phyloP scores from a whole-genome alignment of 2,113 vertebrate species.

The Apteryx mantelli region DNA sequence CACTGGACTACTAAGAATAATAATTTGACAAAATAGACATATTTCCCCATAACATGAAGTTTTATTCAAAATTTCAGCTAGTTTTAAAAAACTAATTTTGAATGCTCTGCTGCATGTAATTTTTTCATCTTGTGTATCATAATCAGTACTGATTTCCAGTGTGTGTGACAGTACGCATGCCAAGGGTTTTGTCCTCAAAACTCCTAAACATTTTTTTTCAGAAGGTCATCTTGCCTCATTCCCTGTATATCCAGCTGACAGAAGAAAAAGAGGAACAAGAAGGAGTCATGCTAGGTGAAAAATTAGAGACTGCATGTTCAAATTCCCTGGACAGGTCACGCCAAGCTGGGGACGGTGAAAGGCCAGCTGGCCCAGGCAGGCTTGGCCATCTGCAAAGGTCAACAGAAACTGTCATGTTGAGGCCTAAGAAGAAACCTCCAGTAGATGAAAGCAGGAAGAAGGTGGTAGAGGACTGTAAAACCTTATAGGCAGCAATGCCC shows the following conservation, averaged over 20 bases:
- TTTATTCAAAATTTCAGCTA: background rate
- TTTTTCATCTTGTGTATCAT: background rate
- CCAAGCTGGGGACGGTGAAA: rapidly evolving
- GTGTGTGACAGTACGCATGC: background rate
- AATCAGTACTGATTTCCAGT: background rate
- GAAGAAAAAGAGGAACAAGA: background rate
- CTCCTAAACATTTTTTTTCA: background rate
- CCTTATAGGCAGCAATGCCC: background rate
- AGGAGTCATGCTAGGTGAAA: background rate
- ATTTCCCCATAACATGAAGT: background rate
- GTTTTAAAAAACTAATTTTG: background rate
- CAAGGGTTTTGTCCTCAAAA: background rate
- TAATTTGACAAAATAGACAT: background rate
- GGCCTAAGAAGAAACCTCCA: background rate
- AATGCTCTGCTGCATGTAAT: background rate
- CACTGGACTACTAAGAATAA: background rate
- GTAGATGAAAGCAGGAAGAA: background rate
- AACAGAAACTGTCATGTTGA: background rate
- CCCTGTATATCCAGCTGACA: background rate
- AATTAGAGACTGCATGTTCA: background rate
- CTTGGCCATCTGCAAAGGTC: background rate
- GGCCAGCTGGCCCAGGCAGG: background rate
- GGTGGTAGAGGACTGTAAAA: background rate
- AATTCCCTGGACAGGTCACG: background rate
- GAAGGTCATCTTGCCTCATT: background rate